Conservation (phyloP, 2,888 invertebrate species). For the Pogonocherus hispidulus region DNA sequence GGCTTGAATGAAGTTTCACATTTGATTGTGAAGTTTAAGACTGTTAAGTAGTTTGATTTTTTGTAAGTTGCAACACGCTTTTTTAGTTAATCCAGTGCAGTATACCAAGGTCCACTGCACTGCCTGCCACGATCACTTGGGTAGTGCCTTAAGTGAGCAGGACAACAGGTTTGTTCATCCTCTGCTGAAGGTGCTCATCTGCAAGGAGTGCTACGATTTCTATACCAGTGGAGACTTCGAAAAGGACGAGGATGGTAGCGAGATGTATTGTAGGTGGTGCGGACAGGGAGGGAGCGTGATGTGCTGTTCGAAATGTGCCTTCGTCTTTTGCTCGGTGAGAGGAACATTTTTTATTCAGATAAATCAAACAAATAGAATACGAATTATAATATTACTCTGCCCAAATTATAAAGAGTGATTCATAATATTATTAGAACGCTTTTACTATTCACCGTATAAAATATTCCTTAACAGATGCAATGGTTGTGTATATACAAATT, state of each 20-base stretch:
- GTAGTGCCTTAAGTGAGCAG: conserved; percentile 77
- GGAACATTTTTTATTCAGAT: no score
- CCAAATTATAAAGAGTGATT: no score
- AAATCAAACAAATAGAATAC: no score
- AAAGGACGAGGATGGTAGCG: conserved; percentile 86
- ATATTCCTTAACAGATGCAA: no score
- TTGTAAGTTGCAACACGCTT: conserved; percentile 12
- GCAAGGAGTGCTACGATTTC: conserved; percentile 80
- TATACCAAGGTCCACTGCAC: conserved; percentile 79
- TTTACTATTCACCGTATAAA: no score
- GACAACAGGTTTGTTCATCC: conserved; percentile 80
- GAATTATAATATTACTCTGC: no score
- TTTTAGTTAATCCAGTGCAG: conserved; percentile 68
- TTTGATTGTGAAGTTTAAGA: no score
- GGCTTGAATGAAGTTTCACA: no score
- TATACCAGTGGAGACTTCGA: conserved; percentile 86
- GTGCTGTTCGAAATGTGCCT: conserved; percentile 82
- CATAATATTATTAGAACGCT: no score
- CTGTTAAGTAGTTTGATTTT: no score
- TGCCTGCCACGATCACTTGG: conserved; percentile 82
- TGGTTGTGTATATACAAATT: no score
- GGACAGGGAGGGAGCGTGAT: conserved; percentile 81
- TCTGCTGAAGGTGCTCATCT: conserved; percentile 79
- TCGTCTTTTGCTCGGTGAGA: conserved; percentile 79
- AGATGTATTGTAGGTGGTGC: conserved; percentile 87